A percentile compares a stretch with the other conserved stretches of the same genome.
Evolutionary conservation across 1,140 invertebrate species (phyloP).

Genomic region (Temnothorax curvispinosus): DNA sequence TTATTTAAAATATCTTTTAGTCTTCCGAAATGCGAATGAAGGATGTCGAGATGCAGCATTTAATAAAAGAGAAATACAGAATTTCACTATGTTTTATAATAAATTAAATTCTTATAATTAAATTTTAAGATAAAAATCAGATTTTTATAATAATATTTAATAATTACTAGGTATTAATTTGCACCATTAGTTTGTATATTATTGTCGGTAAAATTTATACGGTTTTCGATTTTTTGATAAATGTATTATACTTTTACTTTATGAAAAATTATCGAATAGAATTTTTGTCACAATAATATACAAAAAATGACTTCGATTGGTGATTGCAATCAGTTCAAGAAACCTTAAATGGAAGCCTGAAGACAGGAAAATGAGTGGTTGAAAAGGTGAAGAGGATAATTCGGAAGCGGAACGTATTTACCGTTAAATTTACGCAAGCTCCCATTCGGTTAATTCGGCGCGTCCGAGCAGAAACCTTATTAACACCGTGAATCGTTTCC

Average conservation of each 20-base stretch:
- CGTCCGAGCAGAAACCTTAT: constrained; percentile 40
- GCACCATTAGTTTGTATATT: neutral
- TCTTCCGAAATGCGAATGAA: neutral
- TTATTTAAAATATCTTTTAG: constrained; percentile 5
- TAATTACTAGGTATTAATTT: neutral
- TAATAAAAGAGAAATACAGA: neutral
- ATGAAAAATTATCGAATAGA: neutral
- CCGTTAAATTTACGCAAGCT: constrained; percentile 31
- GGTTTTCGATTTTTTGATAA: neutral
- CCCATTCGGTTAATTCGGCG: constrained; percentile 33
- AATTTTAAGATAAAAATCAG: neutral
- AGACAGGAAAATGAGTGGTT: constrained; percentile 1
- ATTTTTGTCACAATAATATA: neutral
- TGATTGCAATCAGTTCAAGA: neutral
- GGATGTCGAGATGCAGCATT: neutral
- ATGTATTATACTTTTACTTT: neutral
- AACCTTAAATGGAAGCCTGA: neutral
- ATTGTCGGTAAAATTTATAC: neutral
- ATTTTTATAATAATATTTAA: neutral
- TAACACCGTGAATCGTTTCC: constrained; percentile 46
- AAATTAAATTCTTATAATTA: neutral
- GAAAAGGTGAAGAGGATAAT: neutral
- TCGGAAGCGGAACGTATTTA: constrained; percentile 25
- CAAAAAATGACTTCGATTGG: neutral
- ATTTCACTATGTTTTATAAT: neutral